phyloP scores from a whole-genome alignment of 2,113 vertebrate species.

The Sakesphorus luctuosus region DNA sequence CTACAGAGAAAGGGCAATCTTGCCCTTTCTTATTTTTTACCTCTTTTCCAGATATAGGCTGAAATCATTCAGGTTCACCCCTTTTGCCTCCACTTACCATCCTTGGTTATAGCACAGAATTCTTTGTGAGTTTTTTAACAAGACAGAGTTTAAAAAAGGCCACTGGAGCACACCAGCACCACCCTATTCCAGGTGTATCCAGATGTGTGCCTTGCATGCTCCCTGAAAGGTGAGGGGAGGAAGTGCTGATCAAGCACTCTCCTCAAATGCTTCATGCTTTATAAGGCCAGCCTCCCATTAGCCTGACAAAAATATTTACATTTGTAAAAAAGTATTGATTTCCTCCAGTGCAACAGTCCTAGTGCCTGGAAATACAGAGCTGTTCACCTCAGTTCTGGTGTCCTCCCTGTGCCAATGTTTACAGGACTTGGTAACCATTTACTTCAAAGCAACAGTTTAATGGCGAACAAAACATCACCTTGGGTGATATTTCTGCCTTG shows the following conservation, averaged over 20 bases:
- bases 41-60: neutral
- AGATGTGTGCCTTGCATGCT: fast-evolving
- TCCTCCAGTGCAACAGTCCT: neutral
- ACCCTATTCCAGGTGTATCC: neutral
- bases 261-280: neutral
- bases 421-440: neutral
- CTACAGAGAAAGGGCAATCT: neutral
- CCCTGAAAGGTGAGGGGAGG: neutral
- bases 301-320: slow-evolving; percentile 3
- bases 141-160: neutral
- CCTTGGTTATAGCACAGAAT: neutral
- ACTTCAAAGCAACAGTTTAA: slow-evolving; percentile 10
- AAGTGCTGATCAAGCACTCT: neutral
- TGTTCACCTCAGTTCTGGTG: neutral
- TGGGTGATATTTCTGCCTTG: neutral
- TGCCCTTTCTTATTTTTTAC: neutral
- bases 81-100: neutral
- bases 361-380: neutral
- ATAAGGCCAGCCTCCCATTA: neutral
- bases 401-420: neutral
- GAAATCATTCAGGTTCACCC: neutral
- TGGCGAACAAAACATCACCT: neutral
- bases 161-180: neutral
- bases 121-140: neutral
- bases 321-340: slow-evolving; percentile 8